These are phyloP conservation scores for Setophaga petechia DNA, from an alignment of 2,113 vertebrate species.

Conservation along the genomic window DNA sequence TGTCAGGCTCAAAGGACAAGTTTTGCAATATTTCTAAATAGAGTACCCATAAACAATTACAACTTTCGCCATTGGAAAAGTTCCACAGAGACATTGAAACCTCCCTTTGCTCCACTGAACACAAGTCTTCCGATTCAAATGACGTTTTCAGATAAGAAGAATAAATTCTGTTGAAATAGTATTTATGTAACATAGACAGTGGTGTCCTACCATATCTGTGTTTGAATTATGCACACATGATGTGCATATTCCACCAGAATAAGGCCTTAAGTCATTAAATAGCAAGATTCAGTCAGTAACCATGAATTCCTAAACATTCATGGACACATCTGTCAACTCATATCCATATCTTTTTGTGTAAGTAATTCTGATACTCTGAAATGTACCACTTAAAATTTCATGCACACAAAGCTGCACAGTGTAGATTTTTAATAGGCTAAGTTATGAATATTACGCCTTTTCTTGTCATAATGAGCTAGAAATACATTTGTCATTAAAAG, in stretches of 20 bases:
- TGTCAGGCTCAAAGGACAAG: not conserved
- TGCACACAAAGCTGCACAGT: not conserved
- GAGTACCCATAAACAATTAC: not conserved
- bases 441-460: not conserved
- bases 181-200: not conserved
- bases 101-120: not conserved
- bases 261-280: not conserved
- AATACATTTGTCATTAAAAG: not conserved
- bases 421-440: not conserved
- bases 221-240: not conserved
- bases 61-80: not conserved
- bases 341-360: not conserved
- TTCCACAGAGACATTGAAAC: not conserved
- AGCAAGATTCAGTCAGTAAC: not conserved
- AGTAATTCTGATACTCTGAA: not conserved
- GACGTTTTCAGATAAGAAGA: not conserved
- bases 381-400: constrained; percentile 5
- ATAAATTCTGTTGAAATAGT: not conserved
- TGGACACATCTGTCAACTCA: not conserved
- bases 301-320: not conserved
- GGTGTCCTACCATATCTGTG: not conserved
- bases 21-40: not conserved
- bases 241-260: not conserved
- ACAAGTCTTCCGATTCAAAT: not conserved
- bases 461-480: not conserved